Base-by-base conservation (phyloP, 2,113 vertebrate genomes). In the Emydura subglobosa region DNA sequence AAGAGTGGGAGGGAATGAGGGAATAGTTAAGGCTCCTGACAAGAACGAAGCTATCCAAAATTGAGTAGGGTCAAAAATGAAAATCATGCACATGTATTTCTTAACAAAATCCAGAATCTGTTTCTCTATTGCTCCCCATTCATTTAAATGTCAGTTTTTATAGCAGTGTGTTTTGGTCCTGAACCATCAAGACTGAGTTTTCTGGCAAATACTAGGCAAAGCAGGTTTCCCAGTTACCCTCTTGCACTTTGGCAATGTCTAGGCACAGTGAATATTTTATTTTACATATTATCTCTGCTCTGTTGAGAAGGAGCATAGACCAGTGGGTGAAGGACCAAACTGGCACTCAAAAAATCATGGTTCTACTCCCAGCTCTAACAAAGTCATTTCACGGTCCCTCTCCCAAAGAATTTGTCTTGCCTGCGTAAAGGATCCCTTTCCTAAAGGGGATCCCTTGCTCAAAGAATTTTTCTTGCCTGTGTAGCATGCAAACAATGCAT, bases 121-220 rank as follows among this genome's bases (percentile, higher is more conserved):
- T 17, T 94, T 1, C 25, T 85, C 80, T 22, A 39, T 44, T 79
- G 72, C 27, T 42, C 61, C 47, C 42, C 47, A 31, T 74, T 81
- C 86, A n/a, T 29, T 83, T 44, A 51, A 92, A 59, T 11, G 3
- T 49, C 50, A 94, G 68, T n/a, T 94, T 92, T 92, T 91, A 88
- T 19, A 49, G 4, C 12, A 65, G 14, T 82, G 82, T 10, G 25
- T 84, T 78, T 61, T 88, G 44, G 85, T 54, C 68, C 82, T 47
- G 86, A 91, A 84, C 22, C 4, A 86, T 88, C 47, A 50, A 8
- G 92, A 86, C 2, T 61, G 79, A 49, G 6, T 83, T 86, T 68
- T 68, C 65, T 57, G 42, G 42, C 42, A 42, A 76, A 76, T 42
- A 44, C 19, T 76, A 76, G 42, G 42, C 12, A 13, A 44, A 87